phyloP scores from a whole-genome alignment of 2,888 invertebrate species.

The Autographa pulchrina region DNA sequence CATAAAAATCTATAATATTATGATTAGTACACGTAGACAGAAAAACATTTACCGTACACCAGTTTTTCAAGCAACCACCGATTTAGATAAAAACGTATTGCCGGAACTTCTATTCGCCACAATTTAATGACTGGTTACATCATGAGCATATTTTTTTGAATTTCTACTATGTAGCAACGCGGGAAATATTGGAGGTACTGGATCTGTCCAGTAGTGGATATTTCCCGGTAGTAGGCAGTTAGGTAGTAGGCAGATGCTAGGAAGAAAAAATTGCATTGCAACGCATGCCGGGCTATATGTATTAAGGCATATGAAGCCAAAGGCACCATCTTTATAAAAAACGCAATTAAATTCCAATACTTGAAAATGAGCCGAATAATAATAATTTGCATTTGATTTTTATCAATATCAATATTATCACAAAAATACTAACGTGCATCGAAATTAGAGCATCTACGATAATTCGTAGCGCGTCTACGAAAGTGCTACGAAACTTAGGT shows the following conservation, averaged over 20 bases:
- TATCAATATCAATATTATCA: constrained; percentile 34
- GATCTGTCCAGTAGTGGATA: too few relatives aligned
- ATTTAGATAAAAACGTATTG: constrained; percentile 61
- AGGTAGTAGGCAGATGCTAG: too few relatives aligned
- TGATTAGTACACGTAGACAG: constrained; percentile 18
- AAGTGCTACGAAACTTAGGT: constrained; percentile 70
- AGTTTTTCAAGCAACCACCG: constrained; percentile 24
- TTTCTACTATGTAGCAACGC: constrained; percentile 56
- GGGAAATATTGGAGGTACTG: too few relatives aligned
- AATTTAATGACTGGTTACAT: constrained; percentile 68
- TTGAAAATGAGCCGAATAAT: constrained; percentile 45
- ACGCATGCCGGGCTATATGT: too few relatives aligned
- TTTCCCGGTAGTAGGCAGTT: too few relatives aligned
- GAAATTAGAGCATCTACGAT: constrained; percentile 69
- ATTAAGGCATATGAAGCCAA: constrained; percentile 59
- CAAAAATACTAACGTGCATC: constrained; percentile 26
- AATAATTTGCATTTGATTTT: constrained; percentile 37
- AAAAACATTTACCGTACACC: constrained; percentile 21
- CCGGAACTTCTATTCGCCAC: constrained; percentile 62
- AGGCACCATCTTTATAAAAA: constrained; percentile 63
- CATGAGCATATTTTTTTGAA: constrained; percentile 66
- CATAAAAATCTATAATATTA: constrained; percentile 13
- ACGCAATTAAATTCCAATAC: constrained; percentile 33
- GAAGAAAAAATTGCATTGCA: too few relatives aligned
- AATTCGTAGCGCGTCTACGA: constrained; percentile 81